phyloP scores from a whole-genome alignment of 2,888 invertebrate species.

The Dryobota labecula region DNA sequence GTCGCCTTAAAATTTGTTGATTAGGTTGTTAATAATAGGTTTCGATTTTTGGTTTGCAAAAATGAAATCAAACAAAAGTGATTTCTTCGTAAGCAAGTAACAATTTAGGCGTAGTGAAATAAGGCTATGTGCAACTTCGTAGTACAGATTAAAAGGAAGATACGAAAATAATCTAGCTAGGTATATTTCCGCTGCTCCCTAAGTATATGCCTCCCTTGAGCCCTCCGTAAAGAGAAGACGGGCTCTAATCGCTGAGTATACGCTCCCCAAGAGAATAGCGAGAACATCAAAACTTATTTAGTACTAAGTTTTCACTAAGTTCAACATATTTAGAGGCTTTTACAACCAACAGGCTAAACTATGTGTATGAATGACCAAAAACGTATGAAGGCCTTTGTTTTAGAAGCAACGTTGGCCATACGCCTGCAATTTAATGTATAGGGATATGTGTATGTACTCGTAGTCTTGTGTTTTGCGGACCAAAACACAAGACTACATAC shows the following conservation, averaged over 20 bases:
- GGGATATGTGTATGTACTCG: no score
- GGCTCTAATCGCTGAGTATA: conserved; percentile 59
- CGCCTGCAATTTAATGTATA: conserved; percentile 3
- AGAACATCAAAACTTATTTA: conserved; percentile 61
- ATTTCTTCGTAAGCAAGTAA: neutral
- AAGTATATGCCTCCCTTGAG: conserved; percentile 40
- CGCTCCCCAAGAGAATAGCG: conserved; percentile 47
- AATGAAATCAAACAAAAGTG: no score
- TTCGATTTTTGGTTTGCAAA: no score
- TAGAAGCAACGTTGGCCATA: neutral
- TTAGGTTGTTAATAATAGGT: no score
- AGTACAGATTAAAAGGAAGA: neutral
- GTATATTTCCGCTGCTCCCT: conserved; percentile 24
- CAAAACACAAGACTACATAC: no score
- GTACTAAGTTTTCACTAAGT: conserved; percentile 57
- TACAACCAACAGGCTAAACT: conserved; percentile 41
- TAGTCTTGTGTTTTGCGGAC: no score
- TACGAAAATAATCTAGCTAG: neutral
- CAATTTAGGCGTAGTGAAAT: no score
- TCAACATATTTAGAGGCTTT: conserved; percentile 45
- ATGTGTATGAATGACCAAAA: conserved; percentile 52
- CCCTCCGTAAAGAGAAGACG: conserved; percentile 40
- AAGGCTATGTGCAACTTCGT: neutral
- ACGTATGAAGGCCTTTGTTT: conserved; percentile 32
- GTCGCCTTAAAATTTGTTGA: no score